Percentiles rank a stretch among this genome's conserved stretches.
These are phyloP conservation scores for Sinonovacula constricta DNA, from an alignment of 1,140 invertebrate species.

Conservation along the genomic window DNA sequence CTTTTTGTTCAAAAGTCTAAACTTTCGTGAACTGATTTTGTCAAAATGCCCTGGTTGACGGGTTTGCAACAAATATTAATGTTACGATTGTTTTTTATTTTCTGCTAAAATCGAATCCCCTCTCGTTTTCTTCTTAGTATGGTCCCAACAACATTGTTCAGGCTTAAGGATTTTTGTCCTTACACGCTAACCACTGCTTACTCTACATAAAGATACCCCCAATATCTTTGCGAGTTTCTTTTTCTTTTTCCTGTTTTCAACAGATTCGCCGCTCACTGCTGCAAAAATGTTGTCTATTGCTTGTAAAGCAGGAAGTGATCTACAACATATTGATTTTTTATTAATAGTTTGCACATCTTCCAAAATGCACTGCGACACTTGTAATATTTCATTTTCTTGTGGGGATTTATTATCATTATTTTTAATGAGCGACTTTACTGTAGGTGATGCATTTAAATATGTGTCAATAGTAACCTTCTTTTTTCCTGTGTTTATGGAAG, in stretches of 20 bases:
- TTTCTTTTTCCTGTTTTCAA: conserved; percentile 2
- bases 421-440: background rate
- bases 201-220: background rate
- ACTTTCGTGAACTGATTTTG: too few relatives aligned
- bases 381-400: background rate
- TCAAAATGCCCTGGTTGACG: background rate
- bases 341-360: background rate
- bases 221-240: conserved; percentile 11
- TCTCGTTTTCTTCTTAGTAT: conserved; percentile 1
- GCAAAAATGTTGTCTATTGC: background rate
- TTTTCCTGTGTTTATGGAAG: conserved; percentile 6
- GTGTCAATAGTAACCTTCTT: background rate
- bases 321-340: background rate
- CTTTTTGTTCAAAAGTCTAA: too few relatives aligned
- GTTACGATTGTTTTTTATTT: background rate
- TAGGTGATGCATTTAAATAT: background rate
- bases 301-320: background rate
- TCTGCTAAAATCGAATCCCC: background rate
- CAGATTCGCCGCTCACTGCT: conserved; percentile 3
- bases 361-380: background rate
- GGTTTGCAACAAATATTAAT: background rate
- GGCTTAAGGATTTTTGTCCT: background rate
- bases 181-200: background rate
- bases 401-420: background rate
- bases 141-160: conserved; percentile 7